Evolutionary conservation across 2,888 invertebrate species (phyloP), one percentile per base, ranked within the genome.

Genomic region (Copidosoma aretas): DNA sequence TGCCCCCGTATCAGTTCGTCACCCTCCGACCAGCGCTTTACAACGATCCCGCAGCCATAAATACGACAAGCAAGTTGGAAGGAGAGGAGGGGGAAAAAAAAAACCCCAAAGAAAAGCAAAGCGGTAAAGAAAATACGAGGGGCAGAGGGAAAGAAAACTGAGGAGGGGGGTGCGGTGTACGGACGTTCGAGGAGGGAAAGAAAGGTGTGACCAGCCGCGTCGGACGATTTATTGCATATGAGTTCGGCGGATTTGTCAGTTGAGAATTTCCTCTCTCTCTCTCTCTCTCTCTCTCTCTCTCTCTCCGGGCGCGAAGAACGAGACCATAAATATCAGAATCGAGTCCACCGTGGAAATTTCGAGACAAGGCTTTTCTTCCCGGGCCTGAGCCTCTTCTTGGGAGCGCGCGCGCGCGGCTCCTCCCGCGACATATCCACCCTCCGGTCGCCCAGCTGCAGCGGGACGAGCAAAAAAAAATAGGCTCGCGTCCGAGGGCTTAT

Each of bases 181-280:
- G 43, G 12, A 12, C 15, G 41, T 41, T 41, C 41, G 41, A 17
- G 17, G 32, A 8, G 22, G 41, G 43, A 77, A 78, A 77, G 73
- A 73, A 73, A 63, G 71, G 12, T 3, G 64, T 70, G 71, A 71
- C 73, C 75, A 73, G 74, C 74, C 76, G 72, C 68, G 62, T 68
- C 73, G 32, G 61, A 65, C 74, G 79, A 82, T 82, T 82, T 82
- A 82, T 82, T 82, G 81, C 81, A 81, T 81, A 82, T 82, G 81
- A 82, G 81, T 80, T 81, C 75, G 60, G 73, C 76, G 78, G 79
- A 81, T 82, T 82, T 82, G 82, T 81, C 82, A 82, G 81, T 81
- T 77, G 78, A 69, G 65, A 68, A 73, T 68, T 71, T 71, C 62
- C 67, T 64, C 67, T n/a, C n/a, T n/a, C n/a, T n/a, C n/a, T n/a